Evolutionary conservation across 2,113 vertebrate species (phyloP).

Genomic region (Litocranius walleri): DNA sequence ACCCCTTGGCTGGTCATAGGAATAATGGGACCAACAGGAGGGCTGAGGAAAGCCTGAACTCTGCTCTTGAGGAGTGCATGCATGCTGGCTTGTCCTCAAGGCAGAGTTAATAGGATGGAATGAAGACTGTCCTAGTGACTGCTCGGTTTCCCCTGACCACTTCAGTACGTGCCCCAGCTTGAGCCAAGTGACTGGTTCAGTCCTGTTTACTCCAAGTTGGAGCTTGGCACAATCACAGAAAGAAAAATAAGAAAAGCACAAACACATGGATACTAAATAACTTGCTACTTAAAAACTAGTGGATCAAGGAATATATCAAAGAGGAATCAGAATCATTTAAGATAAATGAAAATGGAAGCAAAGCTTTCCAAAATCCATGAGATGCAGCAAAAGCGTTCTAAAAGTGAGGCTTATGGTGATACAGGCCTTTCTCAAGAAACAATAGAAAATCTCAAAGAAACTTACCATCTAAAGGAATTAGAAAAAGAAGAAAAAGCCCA

Average conservation of each 20-base stretch:
- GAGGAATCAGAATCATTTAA: neutral
- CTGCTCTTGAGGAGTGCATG: neutral
- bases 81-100: neutral
- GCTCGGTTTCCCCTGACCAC: neutral
- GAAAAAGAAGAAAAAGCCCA: neutral
- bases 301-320: neutral
- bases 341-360: neutral
- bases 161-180: neutral
- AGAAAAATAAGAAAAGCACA: neutral
- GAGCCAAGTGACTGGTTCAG: neutral
- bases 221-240: neutral
- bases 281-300: neutral
- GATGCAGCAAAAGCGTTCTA: neutral
- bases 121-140: neutral
- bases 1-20: neutral
- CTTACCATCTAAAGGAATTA: neutral
- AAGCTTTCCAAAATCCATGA: neutral
- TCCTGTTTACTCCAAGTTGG: neutral
- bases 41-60: neutral
- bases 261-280: neutral
- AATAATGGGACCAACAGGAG: neutral
- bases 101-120: neutral
- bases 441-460: neutral
- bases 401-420: neutral
- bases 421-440: neutral